phyloP scores from a whole-genome alignment of 2,113 vertebrate genomes.

The Nansenia antarctica region DNA sequence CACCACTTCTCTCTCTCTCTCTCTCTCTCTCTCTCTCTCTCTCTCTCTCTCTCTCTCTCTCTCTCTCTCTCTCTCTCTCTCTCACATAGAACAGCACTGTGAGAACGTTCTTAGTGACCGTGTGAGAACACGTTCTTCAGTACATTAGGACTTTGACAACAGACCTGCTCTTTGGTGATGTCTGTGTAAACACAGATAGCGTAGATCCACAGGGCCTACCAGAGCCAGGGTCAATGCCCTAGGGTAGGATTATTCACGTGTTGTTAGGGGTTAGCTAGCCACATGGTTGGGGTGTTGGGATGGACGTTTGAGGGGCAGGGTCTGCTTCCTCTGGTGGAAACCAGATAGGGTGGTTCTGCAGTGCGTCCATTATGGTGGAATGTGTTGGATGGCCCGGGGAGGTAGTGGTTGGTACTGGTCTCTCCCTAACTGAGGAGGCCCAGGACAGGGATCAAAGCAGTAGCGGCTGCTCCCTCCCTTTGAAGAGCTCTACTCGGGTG shows the following conservation, averaged over 20 bases:
- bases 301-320: conserved; percentile 15
- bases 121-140: background rate
- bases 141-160: background rate
- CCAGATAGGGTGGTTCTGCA: background rate
- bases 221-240: conserved; percentile 59
- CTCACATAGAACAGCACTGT: conserved; percentile 11
- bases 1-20: background rate
- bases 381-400: background rate
- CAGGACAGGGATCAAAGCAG: background rate
- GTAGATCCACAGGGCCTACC: no score
- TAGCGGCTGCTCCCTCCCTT: conserved; percentile 10
- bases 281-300: background rate
- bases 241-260: background rate
- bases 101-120: background rate
- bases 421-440: background rate
- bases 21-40: background rate
- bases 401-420: no score
- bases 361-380: background rate
- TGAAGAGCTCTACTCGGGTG: background rate
- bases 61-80: conserved; percentile 2
- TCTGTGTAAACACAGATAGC: background rate
- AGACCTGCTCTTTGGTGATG: background rate
- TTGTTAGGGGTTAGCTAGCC: background rate
- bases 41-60: background rate
- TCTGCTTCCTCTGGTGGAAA: background rate